A percentile compares a stretch with the other conserved stretches of the same genome.
Evolutionary conservation across 2,888 invertebrate species (phyloP).

Genomic region (Synergus gifuensis): DNA sequence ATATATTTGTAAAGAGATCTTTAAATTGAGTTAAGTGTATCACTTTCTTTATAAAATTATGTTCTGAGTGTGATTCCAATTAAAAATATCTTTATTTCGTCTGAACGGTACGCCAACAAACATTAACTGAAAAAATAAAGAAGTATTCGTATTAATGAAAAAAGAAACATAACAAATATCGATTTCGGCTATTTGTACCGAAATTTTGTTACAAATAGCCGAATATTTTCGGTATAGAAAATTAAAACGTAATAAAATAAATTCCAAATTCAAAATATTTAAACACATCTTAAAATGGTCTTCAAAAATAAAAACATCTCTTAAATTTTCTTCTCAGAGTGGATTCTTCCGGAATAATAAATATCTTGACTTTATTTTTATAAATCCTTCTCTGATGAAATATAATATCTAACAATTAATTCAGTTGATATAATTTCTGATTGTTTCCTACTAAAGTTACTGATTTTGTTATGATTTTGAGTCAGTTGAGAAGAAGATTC

Average conservation of each 20-base stretch:
- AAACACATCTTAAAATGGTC: not conserved
- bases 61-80: not conserved
- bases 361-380: not conserved
- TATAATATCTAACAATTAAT: not conserved
- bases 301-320: not conserved
- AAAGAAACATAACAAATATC: not conserved
- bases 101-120: not conserved
- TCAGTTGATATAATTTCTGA: not conserved
- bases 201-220: no score
- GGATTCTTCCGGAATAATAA: not conserved
- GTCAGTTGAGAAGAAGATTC: not conserved
- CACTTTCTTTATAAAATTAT: constrained; percentile 44
- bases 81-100: constrained; percentile 13
- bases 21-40: constrained; percentile 43
- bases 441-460: not conserved
- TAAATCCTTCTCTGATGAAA: not conserved
- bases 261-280: not conserved
- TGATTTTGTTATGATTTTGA: no score
- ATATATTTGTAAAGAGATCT: constrained; percentile 57
- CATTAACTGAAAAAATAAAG: not conserved
- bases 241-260: no score
- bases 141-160: not conserved
- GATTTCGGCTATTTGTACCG: no score
- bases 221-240: no score
- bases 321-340: not conserved